A percentile compares a stretch with the other conserved stretches of the same genome.
Conservation (phyloP, 2,797 vertebrate genomes). For the Thaleichthys pacificus region DNA sequence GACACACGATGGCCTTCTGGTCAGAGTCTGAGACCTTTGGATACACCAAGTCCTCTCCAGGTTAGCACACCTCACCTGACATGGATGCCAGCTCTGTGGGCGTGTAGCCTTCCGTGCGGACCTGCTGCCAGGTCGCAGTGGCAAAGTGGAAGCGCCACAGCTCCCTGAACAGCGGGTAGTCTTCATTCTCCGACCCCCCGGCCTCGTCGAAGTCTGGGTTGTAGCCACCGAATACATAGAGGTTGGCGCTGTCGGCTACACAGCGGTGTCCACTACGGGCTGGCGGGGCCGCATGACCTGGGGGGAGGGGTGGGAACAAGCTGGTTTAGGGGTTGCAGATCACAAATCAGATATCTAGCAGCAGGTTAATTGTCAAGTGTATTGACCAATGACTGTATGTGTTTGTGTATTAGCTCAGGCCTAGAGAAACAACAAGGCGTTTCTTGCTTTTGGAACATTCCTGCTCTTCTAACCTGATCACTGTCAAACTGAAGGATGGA, state of each 20-base stretch:
- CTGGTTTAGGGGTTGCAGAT: too few species aligned
- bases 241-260: slow-evolving; percentile 88
- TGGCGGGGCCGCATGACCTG: slow-evolving; percentile 87
- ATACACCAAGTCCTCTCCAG: background rate
- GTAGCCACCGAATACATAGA: slow-evolving; percentile 97
- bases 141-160: slow-evolving; percentile 97
- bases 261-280: slow-evolving; percentile 95
- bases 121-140: slow-evolving; percentile 92
- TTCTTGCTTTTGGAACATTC: background rate
- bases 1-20: background rate
- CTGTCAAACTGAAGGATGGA: background rate
- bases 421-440: too few species aligned
- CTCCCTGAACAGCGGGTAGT: slow-evolving; percentile 95
- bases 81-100: slow-evolving; percentile 91
- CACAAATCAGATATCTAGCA: too few species aligned
- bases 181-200: slow-evolving; percentile 91
- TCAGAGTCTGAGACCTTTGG: background rate
- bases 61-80: slow-evolving; percentile 77
- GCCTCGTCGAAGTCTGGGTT: slow-evolving; percentile 96
- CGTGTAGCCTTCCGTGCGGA: slow-evolving; percentile 92
- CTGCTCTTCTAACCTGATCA: background rate
- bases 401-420: too few species aligned
- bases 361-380: too few species aligned
- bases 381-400: too few species aligned
- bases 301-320: slow-evolving; percentile 1